Base-by-base conservation (phyloP, 1,140 invertebrate genomes). In the Steinernema khuongi region DNA sequence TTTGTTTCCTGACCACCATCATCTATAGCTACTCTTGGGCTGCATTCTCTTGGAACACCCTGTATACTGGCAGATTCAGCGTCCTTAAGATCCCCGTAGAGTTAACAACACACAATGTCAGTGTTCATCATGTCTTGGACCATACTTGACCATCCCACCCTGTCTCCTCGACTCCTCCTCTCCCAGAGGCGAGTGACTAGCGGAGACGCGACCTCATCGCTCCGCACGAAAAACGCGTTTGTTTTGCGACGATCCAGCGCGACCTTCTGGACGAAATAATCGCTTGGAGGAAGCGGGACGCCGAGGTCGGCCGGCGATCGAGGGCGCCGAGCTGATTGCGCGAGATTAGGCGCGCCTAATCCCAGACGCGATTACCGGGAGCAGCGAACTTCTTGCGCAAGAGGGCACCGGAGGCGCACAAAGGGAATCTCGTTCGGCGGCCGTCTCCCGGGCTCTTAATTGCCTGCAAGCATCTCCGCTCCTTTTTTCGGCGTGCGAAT, bases 221-320 rank as follows among this genome's bases (percentile, higher is more conserved):
- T 41, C n/a, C 36, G 36, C 36, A n/a, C 50, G 7, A 22, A 60
- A 60, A 60, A 60, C 50, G 50, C 50, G 19, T 60, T 60, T 60
- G 50, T 60, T 60, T 60, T 60, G 50, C 50, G 19, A 60, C 22
- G 11, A 60, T 60, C 50, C 4, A 14, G 14, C 14, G 26, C 50
- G 50, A 60, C 50, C 50, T 60, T 60, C 19, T 60, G 11, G 11
- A 11, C 4, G 50, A 26, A 11, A 60, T 60, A 60, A 60, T 60
- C 50, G 50, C 50, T 60, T 60, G 50, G 26, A 22, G 50, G 50
- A 60, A 60, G 50, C 50, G 50, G 50, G 50, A 60, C 50, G 50
- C 14, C 36, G 36, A 41, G 14, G n/a, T n/a, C n/a, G n/a, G n/a
- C n/a, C n/a, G n/a, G n/a, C n/a, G n/a, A n/a, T 60, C 50, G 50